These are phyloP conservation scores for Gymnocheta viridis DNA, from an alignment of 2,888 invertebrate genomes.

Conservation along the genomic window DNA sequence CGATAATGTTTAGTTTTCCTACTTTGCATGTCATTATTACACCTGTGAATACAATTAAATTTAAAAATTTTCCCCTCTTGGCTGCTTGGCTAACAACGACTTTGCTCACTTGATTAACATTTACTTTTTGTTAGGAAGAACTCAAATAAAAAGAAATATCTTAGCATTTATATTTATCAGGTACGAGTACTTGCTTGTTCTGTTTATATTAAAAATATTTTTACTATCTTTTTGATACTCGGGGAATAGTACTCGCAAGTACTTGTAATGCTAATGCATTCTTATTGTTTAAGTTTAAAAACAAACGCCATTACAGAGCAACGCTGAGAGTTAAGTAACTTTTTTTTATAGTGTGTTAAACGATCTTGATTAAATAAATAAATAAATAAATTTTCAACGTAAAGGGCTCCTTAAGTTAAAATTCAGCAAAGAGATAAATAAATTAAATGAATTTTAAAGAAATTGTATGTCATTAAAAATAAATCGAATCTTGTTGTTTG, in stretches of 20 bases:
- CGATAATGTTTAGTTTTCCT: slow-evolving; percentile 34
- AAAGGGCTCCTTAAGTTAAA: slow-evolving; percentile 2
- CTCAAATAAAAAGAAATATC: slow-evolving; percentile 15
- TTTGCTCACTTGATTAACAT: slow-evolving; percentile 78
- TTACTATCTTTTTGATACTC: neutral
- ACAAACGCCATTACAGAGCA: slow-evolving; percentile 8
- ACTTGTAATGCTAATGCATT: slow-evolving; percentile 34
- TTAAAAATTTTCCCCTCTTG: slow-evolving; percentile 75
- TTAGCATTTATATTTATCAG: neutral
- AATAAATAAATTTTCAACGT: slow-evolving; percentile 2
- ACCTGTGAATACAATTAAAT: slow-evolving; percentile 79
- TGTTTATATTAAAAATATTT: neutral
- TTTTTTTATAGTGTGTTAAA: slow-evolving; percentile 31
- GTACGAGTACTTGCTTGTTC: neutral
- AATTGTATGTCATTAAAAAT: neutral
- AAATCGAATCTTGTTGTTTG: neutral
- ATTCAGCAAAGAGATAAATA: neutral
- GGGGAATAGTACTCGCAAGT: neutral
- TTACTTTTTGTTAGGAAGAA: slow-evolving; percentile 71
- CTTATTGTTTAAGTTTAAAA: slow-evolving; percentile 21
- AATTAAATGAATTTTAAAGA: neutral
- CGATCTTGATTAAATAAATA: slow-evolving; percentile 43
- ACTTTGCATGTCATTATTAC: slow-evolving; percentile 74
- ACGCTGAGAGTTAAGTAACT: neutral
- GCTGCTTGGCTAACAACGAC: slow-evolving; percentile 50